Base-by-base conservation (phyloP, 2,797 vertebrate species). In the Uromys caudimaculatus region DNA sequence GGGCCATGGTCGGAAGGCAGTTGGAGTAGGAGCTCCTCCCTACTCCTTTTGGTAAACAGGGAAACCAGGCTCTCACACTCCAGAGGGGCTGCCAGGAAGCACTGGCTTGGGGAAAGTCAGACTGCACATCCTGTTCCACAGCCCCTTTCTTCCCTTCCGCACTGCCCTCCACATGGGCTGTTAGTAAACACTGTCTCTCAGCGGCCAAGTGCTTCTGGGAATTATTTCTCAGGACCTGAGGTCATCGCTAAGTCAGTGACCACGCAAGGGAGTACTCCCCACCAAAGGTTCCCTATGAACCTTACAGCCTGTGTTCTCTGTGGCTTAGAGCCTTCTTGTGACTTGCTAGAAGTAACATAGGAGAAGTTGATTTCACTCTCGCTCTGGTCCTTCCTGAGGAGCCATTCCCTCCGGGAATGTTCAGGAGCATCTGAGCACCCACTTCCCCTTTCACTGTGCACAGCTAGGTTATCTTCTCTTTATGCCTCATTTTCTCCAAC, bases 401-500 rank as follows among this genome's bases (percentile, higher is more conserved):
- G 24, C 76, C 67, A 4, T 86, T 85, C 67, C 93, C 83, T 84
- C 83, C 56, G 81, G 73, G 58, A 92, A 54, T 62, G 83, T 79
- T 93, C 14, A 73, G 64, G 29, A 84, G 3, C 38, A 62, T 52
- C 58, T 50, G 62, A 76, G 38, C 35, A 35, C 85, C 54, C 16
- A 23, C 44, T 56, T 64, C 62, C 14, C 3, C 54, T 82, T 16
- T 38, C 47, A 38, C 35, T 81, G 76, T 27, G 4, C 23, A 2
- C n/a, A 83, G 35, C 58, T 76, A 96, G 58, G 8, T 73, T 69
- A 69, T 44, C n/a, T 75, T 90, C 77, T 92, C 38, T 94, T 89
- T 38, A 14, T 76, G 78, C 75, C 62, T 94, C 71, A 4, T 44
- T 95, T 89, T 90, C 73, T 75, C 95, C 64, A 90, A 58, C 69